A percentile compares a stretch with the other conserved stretches of the same genome.
Evolutionary conservation across 2,888 invertebrate species (phyloP).

Genomic region (Nemoura dubitans): DNA sequence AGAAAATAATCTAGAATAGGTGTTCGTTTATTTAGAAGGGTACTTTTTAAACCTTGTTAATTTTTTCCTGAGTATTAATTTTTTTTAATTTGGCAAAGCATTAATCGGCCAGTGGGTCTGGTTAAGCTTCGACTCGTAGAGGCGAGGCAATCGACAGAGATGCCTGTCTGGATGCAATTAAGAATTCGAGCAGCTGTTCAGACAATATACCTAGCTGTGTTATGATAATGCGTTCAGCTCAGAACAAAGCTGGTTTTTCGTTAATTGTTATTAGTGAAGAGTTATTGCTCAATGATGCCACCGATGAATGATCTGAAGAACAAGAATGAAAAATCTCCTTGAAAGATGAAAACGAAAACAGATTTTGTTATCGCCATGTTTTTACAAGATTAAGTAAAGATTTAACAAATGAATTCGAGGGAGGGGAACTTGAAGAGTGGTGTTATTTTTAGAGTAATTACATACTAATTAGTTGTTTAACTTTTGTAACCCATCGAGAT

Average conservation of each 20-base stretch:
- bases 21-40: too few species aligned
- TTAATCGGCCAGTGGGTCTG: background rate
- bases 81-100: background rate
- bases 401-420: background rate
- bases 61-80: background rate
- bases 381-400: background rate
- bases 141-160: background rate
- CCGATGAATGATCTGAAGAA: background rate
- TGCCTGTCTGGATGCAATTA: background rate
- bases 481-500: too few species aligned
- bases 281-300: background rate
- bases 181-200: background rate
- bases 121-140: background rate
- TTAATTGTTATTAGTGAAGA: slow-evolving; percentile 12
- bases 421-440: background rate
- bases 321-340: background rate
- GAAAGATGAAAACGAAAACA: background rate
- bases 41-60: too few species aligned
- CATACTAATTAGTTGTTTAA: background rate
- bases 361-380: background rate
- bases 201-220: background rate
- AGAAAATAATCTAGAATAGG: too few species aligned
- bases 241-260: slow-evolving; percentile 12
- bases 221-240: background rate
- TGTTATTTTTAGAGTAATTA: background rate